Percentiles rank a stretch among this genome's conserved stretches.
Conservation (phyloP, 2,888 invertebrate genomes). For the Tethea ocularis region DNA sequence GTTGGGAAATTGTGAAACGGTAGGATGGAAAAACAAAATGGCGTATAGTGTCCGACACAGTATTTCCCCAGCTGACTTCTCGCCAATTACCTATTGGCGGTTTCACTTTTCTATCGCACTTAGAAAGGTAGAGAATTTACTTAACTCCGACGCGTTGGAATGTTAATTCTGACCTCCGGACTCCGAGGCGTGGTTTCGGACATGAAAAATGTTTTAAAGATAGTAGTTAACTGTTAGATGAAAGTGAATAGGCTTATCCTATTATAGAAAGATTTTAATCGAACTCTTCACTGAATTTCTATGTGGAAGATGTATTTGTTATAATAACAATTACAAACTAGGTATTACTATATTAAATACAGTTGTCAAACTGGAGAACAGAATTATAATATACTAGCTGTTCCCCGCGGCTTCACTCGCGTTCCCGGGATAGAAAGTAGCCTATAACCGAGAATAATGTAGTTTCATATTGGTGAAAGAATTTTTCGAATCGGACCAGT, state of each 20-base stretch:
- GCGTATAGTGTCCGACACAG: slow-evolving; percentile 27
- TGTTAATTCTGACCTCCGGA: slow-evolving; percentile 46
- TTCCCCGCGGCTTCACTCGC: too few relatives aligned
- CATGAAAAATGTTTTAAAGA: slow-evolving; percentile 42
- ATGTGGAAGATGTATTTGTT: too few relatives aligned
- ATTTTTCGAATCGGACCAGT: too few relatives aligned
- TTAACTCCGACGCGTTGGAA: slow-evolving; percentile 39
- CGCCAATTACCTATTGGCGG: slow-evolving; percentile 57
- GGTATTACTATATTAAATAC: too few relatives aligned
- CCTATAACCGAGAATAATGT: too few relatives aligned
- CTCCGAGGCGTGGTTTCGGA: slow-evolving; percentile 39
- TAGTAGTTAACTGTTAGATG: slow-evolving; percentile 36
- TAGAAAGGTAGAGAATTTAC: slow-evolving; percentile 32
- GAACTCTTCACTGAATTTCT: not conserved
- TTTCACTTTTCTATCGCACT: slow-evolving; percentile 62
- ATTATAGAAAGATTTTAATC: slow-evolving; percentile 4
- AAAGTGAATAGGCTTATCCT: slow-evolving; percentile 31
- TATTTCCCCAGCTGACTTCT: slow-evolving; percentile 56
- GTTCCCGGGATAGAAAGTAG: too few relatives aligned
- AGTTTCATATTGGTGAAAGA: too few relatives aligned
- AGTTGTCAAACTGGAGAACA: not conserved
- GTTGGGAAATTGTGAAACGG: slow-evolving; percentile 32
- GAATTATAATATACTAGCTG: too few relatives aligned
- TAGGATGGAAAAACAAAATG: slow-evolving; percentile 68
- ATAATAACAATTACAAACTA: too few relatives aligned